Base-by-base conservation (phyloP, 1,140 invertebrate genomes). In the Drosophila nannoptera region DNA sequence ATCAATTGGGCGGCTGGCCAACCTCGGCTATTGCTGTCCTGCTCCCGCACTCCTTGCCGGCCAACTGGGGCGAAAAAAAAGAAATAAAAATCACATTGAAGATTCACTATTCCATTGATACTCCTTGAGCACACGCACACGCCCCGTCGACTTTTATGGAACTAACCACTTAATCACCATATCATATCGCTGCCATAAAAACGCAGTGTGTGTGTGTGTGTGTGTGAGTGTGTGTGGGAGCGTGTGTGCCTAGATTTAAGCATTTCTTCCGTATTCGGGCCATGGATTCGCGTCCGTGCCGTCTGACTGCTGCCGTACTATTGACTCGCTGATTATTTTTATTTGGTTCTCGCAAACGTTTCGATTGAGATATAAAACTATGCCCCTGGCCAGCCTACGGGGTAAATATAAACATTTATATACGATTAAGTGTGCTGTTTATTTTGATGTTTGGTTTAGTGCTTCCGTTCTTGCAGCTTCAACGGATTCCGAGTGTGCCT, bases 321-420 rank as follows among this genome's bases (percentile, higher is more conserved):
- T 83, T 83, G 80, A 84, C 80, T 84, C 68, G 80, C 75, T 83
- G 81, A 86, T 86, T 86, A 86, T 86, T 86, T 86, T 86, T 86
- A 86, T 86, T 86, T 86, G 77, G 49, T 48, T 54, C 62, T 42
- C 50, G 67, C 74, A 69, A 86, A 81, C 71, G 77, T 60, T 73
- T 86, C 74, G 67, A 77, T 77, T 77, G 81, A 87, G 81, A 77
- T 71, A 86, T 86, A 86, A 86, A 86, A 86, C 81, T 86, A 86
- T 86, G 77, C 66, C 81, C 36, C 48, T 73, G 52, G 55, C 66
- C 45, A 35, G 67, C 61, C 67, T 58, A 52, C 38, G 46, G 49
- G 71, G 75, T 58, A 73, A 72, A 69, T 73, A 86, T 84, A 86
- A 87, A 86, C 81, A 84, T 84, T 81, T 86, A 81, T 77, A 75